Evolutionary conservation across 2,113 vertebrate species (phyloP).

Genomic region (Desmodus rotundus): DNA sequence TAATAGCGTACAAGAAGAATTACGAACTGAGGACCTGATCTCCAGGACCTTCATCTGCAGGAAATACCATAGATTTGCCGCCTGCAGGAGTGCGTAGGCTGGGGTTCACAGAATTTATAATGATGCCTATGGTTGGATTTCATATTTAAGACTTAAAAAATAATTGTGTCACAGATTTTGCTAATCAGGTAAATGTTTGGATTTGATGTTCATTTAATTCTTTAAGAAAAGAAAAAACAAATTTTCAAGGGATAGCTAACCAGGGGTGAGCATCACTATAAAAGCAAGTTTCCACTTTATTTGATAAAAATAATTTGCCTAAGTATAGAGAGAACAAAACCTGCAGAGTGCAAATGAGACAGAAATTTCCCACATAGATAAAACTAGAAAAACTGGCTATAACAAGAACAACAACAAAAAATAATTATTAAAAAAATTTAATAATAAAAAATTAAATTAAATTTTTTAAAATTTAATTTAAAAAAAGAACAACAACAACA

Average conservation of each 20-base stretch:
- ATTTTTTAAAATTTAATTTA: too few relatives aligned
- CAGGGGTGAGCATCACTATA: not conserved
- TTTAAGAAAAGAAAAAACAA: not conserved
- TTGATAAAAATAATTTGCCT: not conserved
- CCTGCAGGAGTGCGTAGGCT: not conserved
- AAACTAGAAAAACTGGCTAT: not conserved
- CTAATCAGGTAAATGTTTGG: not conserved
- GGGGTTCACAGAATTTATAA: not conserved
- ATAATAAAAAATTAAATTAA: too few relatives aligned
- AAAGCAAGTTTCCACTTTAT: not conserved
- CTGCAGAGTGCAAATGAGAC: not conserved
- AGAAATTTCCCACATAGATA: not conserved
- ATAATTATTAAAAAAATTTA: too few relatives aligned
- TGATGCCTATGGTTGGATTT: not conserved
- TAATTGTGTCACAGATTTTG: not conserved
- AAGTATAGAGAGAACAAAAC: not conserved
- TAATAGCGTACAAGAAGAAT: not conserved
- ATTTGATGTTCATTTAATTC: conserved; percentile 2
- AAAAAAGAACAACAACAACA: not conserved
- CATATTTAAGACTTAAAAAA: not conserved
- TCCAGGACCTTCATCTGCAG: not conserved
- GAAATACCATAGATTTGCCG: not conserved
- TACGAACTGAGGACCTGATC: not conserved
- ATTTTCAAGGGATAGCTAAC: not conserved
- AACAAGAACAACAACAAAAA: not conserved